Evolutionary conservation across 2,888 invertebrate species (phyloP), one percentile per base, ranked within the genome.

Genomic region (Ornithoptera priamus): DNA sequence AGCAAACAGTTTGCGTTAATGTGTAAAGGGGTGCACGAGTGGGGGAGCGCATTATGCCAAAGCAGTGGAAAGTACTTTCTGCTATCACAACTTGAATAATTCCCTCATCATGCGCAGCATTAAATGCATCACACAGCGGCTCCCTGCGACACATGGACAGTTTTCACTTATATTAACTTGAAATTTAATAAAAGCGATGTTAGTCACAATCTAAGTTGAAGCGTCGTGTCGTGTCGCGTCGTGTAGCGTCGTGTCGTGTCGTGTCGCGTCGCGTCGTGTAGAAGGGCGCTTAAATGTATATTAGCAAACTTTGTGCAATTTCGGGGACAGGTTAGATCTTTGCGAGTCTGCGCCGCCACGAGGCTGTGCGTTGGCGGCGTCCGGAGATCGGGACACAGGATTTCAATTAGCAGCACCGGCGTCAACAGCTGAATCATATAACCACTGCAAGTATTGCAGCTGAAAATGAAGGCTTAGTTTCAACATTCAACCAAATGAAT

Each of bases 361-460:
- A 60, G 62, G 68, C 22, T 69, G 68, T 70, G 66, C 70, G 64
- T 70, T 67, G 1, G 70, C 63, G 73, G 75, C 76, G 74, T 30
- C 75, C 73, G 75, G 72, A 66, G 69, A 71, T 72, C 73, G 68
- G 74, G 77, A 80, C 79, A 80, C 74, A 73, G 72, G 75, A 77
- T 78, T 79, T 76, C 78, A 79, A 80, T 80, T 80, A 80, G 73
- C 62, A 69, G 69, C 70, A 67, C 56, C 64, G 62, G 68, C 69
- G 50, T n/a, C 62, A 56, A 8, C 20, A n/a, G 56, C 20, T n/a
- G 20, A n/a, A n/a, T 56, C 15, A n/a, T 20, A 1, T n/a, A n/a
- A n/a, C n/a, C 2, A 56, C n/a, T 56, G 0, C n/a, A 56, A 8
- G 7, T n/a, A 5, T 2, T 5, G n/a, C 18, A n/a, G 10, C 56